Percentiles rank a stretch among this genome's conserved stretches.
Evolutionary conservation across 2,888 invertebrate genomes (phyloP).

Genomic region (Tenodera sinensis): DNA sequence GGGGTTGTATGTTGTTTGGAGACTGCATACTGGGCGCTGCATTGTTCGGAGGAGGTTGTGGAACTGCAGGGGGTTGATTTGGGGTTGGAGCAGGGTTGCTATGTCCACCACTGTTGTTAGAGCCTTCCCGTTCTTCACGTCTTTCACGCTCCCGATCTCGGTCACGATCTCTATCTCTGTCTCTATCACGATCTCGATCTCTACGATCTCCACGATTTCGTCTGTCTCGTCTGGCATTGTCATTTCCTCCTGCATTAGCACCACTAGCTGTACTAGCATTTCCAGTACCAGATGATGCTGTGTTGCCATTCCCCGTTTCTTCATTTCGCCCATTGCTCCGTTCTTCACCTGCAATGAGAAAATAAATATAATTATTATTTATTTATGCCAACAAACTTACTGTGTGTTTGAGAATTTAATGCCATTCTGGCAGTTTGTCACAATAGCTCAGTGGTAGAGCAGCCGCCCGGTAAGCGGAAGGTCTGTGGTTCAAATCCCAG

Average conservation of each 20-base stretch:
- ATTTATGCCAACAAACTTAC: too few relatives aligned
- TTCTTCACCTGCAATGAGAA: constrained; percentile 21
- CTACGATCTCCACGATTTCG: constrained; percentile 33
- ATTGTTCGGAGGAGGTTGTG: neutral
- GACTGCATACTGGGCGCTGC: constrained; percentile 8
- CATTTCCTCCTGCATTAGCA: constrained; percentile 6
- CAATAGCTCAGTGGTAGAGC: too few relatives aligned
- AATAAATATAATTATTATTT: neutral
- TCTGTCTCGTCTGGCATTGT: constrained; percentile 27
- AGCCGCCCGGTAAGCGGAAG: too few relatives aligned
- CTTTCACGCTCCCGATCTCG: constrained; percentile 33
- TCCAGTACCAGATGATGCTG: neutral
- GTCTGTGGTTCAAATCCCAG: too few relatives aligned
- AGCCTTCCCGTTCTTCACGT: constrained; percentile 28
- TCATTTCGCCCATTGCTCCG: constrained; percentile 18
- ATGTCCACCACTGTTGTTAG: constrained; percentile 26
- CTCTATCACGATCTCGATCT: constrained; percentile 35
- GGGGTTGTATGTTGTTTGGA: constrained; percentile 7
- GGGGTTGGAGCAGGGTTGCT: constrained; percentile 14
- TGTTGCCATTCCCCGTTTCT: neutral
- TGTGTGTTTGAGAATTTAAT: too few relatives aligned
- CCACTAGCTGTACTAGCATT: neutral
- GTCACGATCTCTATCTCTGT: constrained; percentile 34
- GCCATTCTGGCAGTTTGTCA: too few relatives aligned
- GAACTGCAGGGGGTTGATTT: neutral